A percentile compares a stretch with the other conserved stretches of the same genome.
Evolutionary conservation across 2,797 vertebrate genomes (phyloP).

Genomic region (Notamacropus eugenii): DNA sequence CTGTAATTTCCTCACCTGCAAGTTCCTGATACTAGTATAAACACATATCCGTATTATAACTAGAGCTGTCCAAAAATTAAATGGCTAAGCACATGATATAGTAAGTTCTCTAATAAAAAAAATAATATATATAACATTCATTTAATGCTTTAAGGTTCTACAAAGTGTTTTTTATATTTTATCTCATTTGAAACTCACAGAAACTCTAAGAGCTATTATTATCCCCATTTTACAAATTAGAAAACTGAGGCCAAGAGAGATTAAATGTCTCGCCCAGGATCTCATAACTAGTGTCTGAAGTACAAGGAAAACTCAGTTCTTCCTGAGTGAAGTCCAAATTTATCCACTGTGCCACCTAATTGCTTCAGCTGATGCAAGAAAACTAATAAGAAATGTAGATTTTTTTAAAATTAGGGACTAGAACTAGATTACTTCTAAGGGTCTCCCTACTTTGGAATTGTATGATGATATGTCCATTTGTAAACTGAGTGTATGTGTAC

Average conservation of each 20-base stretch:
- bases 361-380: not conserved
- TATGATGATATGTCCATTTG: accelerated
- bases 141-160: not conserved
- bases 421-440: not conserved
- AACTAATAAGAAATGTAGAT: not conserved
- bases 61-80: not conserved
- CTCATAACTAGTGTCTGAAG: not conserved
- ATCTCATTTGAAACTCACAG: not conserved
- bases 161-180: not conserved
- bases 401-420: not conserved
- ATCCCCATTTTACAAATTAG: not conserved
- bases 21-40: not conserved
- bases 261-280: not conserved
- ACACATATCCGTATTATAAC: not conserved
- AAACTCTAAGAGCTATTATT: not conserved
- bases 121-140: not conserved
- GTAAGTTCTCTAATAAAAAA: not conserved
- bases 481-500: not conserved
- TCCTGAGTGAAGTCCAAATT: not conserved
- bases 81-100: not conserved
- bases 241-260: not conserved
- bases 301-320: not conserved
- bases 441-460: not conserved
- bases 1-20: not conserved
- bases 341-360: not conserved